Evolutionary conservation across 2,797 vertebrate genomes (phyloP).

Genomic region (Garrulus glandarius): DNA sequence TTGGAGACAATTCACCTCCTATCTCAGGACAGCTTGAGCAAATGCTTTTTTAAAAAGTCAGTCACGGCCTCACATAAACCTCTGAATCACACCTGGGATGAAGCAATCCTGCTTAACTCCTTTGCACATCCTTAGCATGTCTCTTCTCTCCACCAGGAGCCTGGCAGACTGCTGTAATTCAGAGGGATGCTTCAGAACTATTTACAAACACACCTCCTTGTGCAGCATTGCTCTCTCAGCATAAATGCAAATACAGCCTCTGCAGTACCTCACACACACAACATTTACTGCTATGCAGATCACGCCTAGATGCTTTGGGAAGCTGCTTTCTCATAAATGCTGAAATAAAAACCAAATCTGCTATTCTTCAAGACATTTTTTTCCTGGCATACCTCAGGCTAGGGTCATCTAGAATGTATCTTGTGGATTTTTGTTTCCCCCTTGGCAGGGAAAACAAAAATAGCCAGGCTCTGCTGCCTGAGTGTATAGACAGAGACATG

Average conservation of each 20-base stretch:
- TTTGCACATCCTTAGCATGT: conserved; percentile 7
- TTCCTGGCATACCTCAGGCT: not conserved
- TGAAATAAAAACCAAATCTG: not conserved
- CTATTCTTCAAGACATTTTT: not conserved
- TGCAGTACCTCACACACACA: not conserved
- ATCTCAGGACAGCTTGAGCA: not conserved
- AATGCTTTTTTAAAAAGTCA: not conserved
- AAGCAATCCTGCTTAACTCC: not conserved
- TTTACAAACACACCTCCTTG: conserved; percentile 23
- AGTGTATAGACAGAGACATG: not conserved
- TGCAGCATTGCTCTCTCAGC: conserved; percentile 14
- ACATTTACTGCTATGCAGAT: not conserved
- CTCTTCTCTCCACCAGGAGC: not conserved
- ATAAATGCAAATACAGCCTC: conserved; percentile 38
- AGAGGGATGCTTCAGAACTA: not conserved
- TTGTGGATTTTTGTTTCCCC: not conserved
- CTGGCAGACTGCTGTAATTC: not conserved
- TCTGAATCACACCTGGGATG: conserved; percentile 1
- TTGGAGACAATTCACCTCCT: not conserved
- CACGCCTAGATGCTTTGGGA: not conserved
- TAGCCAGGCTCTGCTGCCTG: not conserved
- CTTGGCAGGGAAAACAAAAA: not conserved
- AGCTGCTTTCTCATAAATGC: not conserved
- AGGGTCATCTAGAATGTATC: not conserved
- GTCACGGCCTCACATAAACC: not conserved